Base-by-base conservation (phyloP, 2,888 invertebrate genomes). In the Tortricodes alternella region DNA sequence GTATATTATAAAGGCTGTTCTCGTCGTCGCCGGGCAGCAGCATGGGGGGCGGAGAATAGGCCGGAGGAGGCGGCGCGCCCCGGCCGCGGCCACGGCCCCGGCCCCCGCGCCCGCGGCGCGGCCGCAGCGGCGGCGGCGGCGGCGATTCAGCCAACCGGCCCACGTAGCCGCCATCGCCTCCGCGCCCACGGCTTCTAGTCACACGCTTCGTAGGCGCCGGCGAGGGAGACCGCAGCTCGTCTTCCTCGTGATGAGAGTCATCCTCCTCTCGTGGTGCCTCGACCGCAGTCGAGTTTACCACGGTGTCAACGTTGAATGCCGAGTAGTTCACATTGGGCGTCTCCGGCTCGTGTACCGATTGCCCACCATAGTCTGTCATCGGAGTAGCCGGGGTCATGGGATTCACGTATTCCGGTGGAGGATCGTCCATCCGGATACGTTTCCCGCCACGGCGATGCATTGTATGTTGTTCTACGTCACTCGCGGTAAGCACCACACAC, bases 341-440 rank as follows among this genome's bases (percentile, higher is more conserved):
- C 48, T 91, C 89, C 1, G 86, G 87, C 65, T 93, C 93, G 60
- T 89, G 89, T 4, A 88, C 80, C 0, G 90, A 89, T 58, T 84
- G 88, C 8, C 89, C 91, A 3, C 92, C 92, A 62, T 91, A 91
- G 35, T 92, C 93, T 8, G 92, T 92, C 77, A 90, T 87, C 2
- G 92, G 91, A 35, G 89, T 89, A 3, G 89, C 87, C 37, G 89
- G 89, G 21, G 90, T 89, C 83, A 88, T 85, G 0, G 94, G 94
- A 65, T 94, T 95, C 29, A 96, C 96, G 78, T 96, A 97, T 76
- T 97, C 97, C 58, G 96, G 96, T 46, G 96, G 96, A 58, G 96
- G 96, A 83, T 96, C 96, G 85, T 97, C 97, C 96, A 97, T 96
- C 62, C 97, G 95, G 76, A 97, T 97, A 66, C 97, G 93, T 91